Evolutionary conservation across 2,888 invertebrate species (phyloP), one percentile per base, ranked within the genome.

Genomic region (Heliconius erato): DNA sequence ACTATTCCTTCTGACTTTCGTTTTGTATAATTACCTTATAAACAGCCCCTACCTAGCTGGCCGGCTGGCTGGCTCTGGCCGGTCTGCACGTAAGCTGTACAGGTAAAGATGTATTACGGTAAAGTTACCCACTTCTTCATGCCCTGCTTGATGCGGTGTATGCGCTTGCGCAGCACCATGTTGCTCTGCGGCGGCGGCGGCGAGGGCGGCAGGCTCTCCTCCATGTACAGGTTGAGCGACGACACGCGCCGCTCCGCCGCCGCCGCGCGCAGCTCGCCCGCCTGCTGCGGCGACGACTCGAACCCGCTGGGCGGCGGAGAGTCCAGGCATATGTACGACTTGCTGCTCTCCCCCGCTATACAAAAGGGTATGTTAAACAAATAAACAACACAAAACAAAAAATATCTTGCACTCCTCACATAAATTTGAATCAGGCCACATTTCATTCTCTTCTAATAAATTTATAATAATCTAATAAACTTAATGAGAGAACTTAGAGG

Each of bases 121-220:
- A 71, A 79, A 72, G 67, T 74, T 23, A 84, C 92, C 91, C 88
- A 97, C 96, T 97, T 97, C 92, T 98, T 98, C 98, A 98, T 98
- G 86, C 98, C 98, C 92, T 98, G 98, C 89, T 98, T 98, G 87
- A 98, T 98, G 92, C 98, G 98, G 85, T 98, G 97, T 91, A 98
- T 98, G 89, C 98, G 97, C 93, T 98, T 98, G 85, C 98, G 96
- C 84, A 98, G 96, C 85, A 98, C 98, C 97, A 98, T 98, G 89
- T 98, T 98, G 87, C 98, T 98, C 91, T 98, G 98, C 2, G 98
- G 98, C 87, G 97, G 97, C 81, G 97, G 97, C 87, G 96, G 96
- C 49, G 96, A 96, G 6, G 96, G 95, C 78, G 96, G 96, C 86
- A 96, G 88, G 84, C 94, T 94, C 89, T 96, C 96, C 88, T 96